A percentile compares a stretch with the other conserved stretches of the same genome.
These are phyloP conservation scores for Acromyrmex charruanus DNA, from an alignment of 1,140 invertebrate species.

Conservation along the genomic window DNA sequence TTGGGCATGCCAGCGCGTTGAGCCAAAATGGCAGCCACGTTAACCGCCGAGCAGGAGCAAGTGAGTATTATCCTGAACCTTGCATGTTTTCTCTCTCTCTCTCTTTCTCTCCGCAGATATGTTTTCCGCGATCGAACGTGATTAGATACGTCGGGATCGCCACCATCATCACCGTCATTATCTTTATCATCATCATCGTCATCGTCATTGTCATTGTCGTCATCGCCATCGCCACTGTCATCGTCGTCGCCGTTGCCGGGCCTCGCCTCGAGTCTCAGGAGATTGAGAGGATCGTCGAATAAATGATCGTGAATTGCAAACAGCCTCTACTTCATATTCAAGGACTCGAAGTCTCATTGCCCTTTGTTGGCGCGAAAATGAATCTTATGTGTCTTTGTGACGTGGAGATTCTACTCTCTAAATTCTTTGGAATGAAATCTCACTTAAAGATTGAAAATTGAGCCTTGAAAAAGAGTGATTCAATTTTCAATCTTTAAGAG, in stretches of 20 bases:
- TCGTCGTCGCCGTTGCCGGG: not conserved
- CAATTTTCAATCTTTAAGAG: too few species aligned
- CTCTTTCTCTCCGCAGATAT: not conserved
- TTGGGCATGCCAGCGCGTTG: conserved; percentile 65
- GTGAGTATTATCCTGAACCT: conserved; percentile 84
- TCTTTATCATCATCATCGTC: not conserved
- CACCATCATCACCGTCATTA: not conserved
- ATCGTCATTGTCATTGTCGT: not conserved
- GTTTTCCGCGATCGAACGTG: not conserved
- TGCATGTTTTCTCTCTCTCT: not conserved
- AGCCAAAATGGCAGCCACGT: conserved; percentile 89
- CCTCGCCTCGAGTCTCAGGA: not conserved
- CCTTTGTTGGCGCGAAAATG: not conserved
- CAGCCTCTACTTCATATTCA: not conserved
- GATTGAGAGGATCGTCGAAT: not conserved
- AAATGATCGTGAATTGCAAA: not conserved
- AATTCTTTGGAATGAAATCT: too few species aligned
- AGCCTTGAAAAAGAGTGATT: too few species aligned
- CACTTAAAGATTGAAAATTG: too few species aligned
- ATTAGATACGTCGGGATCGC: not conserved
- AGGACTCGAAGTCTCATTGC: not conserved
- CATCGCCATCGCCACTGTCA: not conserved
- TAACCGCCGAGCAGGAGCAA: conserved; percentile 90
- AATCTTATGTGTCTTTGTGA: not conserved
- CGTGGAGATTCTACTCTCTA: not conserved